Evolutionary conservation across 2,113 vertebrate species (phyloP).

Genomic region (Microcebus murinus): DNA sequence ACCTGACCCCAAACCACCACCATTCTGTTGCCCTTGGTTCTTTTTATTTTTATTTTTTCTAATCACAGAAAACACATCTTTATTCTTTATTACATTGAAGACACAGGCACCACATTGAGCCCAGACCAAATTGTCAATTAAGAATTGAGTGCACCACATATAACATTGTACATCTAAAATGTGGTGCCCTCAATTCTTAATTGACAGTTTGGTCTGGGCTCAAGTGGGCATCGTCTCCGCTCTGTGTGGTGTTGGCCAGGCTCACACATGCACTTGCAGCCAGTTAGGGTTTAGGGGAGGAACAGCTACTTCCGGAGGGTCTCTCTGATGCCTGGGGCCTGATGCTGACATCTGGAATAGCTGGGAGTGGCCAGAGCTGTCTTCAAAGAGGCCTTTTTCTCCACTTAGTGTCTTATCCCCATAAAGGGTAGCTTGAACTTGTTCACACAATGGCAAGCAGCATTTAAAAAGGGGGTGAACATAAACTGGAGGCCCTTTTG

Average conservation of each 20-base stretch:
- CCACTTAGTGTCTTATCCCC: neutral
- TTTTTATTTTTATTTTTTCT: neutral
- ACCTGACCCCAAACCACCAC: neutral
- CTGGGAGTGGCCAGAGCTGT: neutral
- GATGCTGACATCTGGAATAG: fast-evolving
- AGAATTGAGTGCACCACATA: no score
- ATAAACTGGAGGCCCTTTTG: neutral
- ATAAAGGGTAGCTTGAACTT: neutral
- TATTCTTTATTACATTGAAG: no score
- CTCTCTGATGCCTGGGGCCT: neutral
- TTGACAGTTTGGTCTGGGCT: neutral
- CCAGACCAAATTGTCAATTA: no score
- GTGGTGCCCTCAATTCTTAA: neutral
- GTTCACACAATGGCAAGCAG: fast-evolving
- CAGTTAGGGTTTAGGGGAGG: neutral
- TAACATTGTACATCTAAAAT: no score
- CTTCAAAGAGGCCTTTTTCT: neutral
- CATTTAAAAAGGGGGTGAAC: fast-evolving
- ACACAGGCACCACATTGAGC: no score
- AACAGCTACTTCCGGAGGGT: neutral
- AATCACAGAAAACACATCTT: no score
- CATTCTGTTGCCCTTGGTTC: fast-evolving
- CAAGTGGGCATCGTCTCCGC: fast-evolving
- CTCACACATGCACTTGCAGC: neutral
- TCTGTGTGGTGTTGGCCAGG: fast-evolving